Evolutionary conservation across 2,113 vertebrate genomes (phyloP), one percentile per base, ranked within the genome.

Genomic region (Ibidorhyncha struthersii): DNA sequence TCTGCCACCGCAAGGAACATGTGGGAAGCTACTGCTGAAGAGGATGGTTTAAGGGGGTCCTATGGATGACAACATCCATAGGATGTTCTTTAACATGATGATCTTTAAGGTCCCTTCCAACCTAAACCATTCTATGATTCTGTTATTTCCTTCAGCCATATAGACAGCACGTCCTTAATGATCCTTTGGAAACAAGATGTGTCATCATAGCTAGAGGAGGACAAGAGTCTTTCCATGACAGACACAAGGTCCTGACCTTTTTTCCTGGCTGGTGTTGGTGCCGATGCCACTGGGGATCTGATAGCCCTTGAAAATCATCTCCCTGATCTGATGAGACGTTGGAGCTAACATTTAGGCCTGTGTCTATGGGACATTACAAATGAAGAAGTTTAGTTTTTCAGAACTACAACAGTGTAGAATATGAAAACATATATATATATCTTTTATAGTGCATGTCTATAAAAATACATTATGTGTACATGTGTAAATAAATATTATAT

Each of bases 101-200:
- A 16, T 43, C 43, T 43, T 43, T 6, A 43, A 43, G 43, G 43
- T 43, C 43, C 43, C 43, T 43, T 43, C 43, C 43, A 45, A 45
- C 43, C 16, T 18, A 45, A 45, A 45, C 43, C 43, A 45, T 45
- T 45, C 43, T 45, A 45, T 45, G 43, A 45, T 45, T 45, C 43
- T 45, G 7, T 45, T 16, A 7, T 29, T 82, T 82, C 58, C 27
- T 66, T 82, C 58, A 72, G 70, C 40, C 2, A 1, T 47, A 5
- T 23, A 55, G 32, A 61, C 71, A 61, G n/a, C n/a, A 10, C 1
- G 1, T 52, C 41, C 6, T 0, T 67, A 79, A 26, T 4, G 27
- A 40, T 29, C 23, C 66, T 67, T 32, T 15, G 12, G 45, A 73
- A 88, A n/a, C 25, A 52, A 29, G 61, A 29, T n/a, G 2, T 7